Percentiles rank a stretch among this genome's conserved stretches.
phyloP scores from a whole-genome alignment of 2,113 vertebrate species.

The Felis catus region DNA sequence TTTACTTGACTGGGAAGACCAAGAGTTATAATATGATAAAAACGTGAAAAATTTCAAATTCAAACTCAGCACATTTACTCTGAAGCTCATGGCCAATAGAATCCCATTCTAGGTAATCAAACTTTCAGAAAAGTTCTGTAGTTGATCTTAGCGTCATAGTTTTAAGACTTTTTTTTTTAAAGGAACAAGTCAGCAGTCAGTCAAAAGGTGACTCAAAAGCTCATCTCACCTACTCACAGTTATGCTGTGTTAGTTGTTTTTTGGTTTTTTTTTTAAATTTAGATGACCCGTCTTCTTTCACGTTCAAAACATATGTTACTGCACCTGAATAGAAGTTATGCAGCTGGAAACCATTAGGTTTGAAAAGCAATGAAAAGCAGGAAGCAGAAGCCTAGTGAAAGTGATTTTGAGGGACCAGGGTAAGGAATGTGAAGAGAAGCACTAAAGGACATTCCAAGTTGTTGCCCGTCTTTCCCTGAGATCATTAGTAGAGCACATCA shows the following conservation, averaged over 20 bases:
- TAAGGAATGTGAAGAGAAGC: not conserved
- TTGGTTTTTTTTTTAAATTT: not conserved
- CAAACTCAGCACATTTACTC: not conserved
- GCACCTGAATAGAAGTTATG: not conserved
- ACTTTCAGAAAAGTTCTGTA: not conserved
- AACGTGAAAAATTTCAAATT: not conserved
- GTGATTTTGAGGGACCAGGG: not conserved
- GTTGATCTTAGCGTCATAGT: not conserved
- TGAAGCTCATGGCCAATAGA: not conserved
- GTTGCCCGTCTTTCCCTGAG: conserved; percentile 2
- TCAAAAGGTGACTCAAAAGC: not conserved
- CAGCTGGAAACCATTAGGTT: conserved; percentile 48
- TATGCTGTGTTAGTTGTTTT: not conserved
- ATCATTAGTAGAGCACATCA: not conserved
- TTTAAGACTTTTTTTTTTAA: not conserved
- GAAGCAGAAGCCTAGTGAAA: not conserved
- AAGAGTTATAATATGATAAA: not conserved
- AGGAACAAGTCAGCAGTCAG: not conserved
- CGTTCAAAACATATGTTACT: not conserved
- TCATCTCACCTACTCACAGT: not conserved
- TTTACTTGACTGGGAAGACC: not conserved
- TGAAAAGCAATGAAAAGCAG: not conserved
- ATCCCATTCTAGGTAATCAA: not conserved
- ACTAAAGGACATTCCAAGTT: not conserved
- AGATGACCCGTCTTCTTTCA: conserved; percentile 11